Evolutionary conservation across 1,140 invertebrate genomes (phyloP).

Genomic region (Achroia grisella): DNA sequence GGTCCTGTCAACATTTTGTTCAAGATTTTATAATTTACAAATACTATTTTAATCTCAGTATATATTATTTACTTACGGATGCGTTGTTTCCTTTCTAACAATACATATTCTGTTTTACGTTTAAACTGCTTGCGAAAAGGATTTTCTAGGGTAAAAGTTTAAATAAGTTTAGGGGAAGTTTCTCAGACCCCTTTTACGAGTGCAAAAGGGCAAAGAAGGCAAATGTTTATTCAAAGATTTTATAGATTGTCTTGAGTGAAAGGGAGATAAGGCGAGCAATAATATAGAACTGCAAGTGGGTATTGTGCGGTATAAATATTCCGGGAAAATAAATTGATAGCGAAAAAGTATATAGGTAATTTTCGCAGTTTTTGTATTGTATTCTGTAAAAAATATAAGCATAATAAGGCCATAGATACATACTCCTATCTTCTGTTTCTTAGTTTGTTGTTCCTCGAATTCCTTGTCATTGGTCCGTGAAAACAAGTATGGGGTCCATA

Average conservation of each 20-base stretch:
- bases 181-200: constrained; percentile 60
- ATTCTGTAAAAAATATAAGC: too few species aligned
- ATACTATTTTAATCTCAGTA: too few species aligned
- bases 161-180: constrained; percentile 68
- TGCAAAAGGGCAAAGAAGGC: constrained; percentile 59
- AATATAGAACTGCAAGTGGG: constrained; percentile 1
- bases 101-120: constrained; percentile 61
- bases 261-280: constrained; percentile 18
- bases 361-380: too few species aligned
- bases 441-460: too few species aligned
- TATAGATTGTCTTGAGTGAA: constrained; percentile 45
- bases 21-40: too few species aligned
- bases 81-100: not conserved
- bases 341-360: too few species aligned
- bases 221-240: constrained; percentile 69
- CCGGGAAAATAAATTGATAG: not conserved
- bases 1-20: too few species aligned
- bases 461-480: too few species aligned
- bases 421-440: too few species aligned
- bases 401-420: too few species aligned
- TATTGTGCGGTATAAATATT: constrained; percentile 5
- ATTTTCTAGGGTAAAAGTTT: constrained; percentile 67
- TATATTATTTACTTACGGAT: too few species aligned
- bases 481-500: too few species aligned
- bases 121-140: constrained; percentile 61